Evolutionary conservation across 92 coral and sea anemone genomes (phyloP).

Genomic region (Porites cylindrica): DNA sequence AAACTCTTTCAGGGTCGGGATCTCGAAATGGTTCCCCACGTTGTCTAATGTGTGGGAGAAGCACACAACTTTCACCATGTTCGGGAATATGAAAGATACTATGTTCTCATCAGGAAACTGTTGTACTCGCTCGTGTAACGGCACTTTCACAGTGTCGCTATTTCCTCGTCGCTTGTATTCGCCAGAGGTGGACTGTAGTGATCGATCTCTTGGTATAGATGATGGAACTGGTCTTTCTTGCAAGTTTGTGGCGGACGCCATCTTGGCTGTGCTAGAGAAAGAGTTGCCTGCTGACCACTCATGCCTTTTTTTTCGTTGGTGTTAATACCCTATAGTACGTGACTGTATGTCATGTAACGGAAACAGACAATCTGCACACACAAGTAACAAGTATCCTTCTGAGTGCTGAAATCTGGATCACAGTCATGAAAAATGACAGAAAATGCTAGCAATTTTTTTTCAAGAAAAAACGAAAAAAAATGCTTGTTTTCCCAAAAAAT

Average conservation of each 20-base stretch:
- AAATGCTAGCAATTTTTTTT: constrained; percentile 35
- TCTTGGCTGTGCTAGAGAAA: constrained; percentile 28
- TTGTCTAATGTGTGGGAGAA: constrained; percentile 61
- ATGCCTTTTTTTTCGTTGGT: constrained; percentile 30
- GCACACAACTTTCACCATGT: constrained; percentile 51
- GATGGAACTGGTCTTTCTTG: constrained; percentile 43
- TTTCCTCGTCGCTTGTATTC: too few relatives aligned
- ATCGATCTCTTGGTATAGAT: constrained; percentile 21
- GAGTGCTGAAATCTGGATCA: constrained; percentile 25
- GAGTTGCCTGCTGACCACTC: constrained; percentile 27
- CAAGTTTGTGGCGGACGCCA: constrained; percentile 35
- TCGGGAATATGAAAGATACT: constrained; percentile 22
- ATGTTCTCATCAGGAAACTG: background rate
- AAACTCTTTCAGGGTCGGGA: constrained; percentile 54
- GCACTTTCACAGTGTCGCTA: too few relatives aligned
- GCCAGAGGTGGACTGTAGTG: too few relatives aligned
- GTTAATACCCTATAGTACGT: background rate
- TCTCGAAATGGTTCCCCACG: constrained; percentile 57
- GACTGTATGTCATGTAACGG: background rate
- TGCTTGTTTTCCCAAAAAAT: constrained; percentile 11
- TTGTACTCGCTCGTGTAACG: too few relatives aligned
- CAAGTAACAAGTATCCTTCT: constrained; percentile 30
- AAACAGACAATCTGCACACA: constrained; percentile 9
- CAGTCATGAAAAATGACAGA: constrained; percentile 36
- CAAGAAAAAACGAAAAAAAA: constrained; percentile 18